Conservation (phyloP, 2,797 vertebrate genomes). For the Mus minutoides region DNA sequence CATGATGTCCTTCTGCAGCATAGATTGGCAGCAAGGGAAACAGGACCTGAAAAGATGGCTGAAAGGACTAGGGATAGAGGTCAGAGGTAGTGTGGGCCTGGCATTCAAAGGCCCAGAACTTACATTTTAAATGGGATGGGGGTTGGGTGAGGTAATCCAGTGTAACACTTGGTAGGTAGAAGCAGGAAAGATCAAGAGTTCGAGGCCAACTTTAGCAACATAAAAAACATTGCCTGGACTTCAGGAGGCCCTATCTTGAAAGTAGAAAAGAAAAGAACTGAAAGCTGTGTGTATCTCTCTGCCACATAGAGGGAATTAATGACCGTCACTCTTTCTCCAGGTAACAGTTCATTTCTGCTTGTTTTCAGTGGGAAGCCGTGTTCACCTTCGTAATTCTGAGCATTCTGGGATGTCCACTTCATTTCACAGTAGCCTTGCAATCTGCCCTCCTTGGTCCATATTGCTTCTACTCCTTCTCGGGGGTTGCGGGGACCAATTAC, state of each 20-base stretch:
- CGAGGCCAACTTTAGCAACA: neutral
- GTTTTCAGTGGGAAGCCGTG: conserved; percentile 83
- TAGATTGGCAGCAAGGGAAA: neutral
- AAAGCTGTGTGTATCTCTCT: neutral
- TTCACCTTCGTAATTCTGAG: conserved; percentile 80
- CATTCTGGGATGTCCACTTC: conserved; percentile 71
- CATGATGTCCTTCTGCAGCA: neutral
- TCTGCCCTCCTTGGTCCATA: conserved; percentile 80
- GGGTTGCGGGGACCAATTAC: conserved; percentile 77
- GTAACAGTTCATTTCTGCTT: conserved; percentile 76
- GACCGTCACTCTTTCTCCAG: conserved; percentile 2
- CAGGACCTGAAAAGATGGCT: neutral
- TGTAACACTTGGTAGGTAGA: neutral
- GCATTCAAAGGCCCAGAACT: neutral
- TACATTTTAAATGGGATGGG: neutral
- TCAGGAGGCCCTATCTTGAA: neutral
- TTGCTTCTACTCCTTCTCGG: conserved; percentile 80
- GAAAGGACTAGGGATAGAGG: no score
- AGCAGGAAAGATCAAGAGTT: neutral
- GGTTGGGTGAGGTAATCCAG: no score
- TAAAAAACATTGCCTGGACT: neutral
- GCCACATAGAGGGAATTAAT: neutral
- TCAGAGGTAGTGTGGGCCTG: neutral
- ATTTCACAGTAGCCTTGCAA: conserved; percentile 80
- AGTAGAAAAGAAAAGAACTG: neutral